Evolutionary conservation across 2,113 vertebrate species (phyloP).

Genomic region (Fregata magnificens): DNA sequence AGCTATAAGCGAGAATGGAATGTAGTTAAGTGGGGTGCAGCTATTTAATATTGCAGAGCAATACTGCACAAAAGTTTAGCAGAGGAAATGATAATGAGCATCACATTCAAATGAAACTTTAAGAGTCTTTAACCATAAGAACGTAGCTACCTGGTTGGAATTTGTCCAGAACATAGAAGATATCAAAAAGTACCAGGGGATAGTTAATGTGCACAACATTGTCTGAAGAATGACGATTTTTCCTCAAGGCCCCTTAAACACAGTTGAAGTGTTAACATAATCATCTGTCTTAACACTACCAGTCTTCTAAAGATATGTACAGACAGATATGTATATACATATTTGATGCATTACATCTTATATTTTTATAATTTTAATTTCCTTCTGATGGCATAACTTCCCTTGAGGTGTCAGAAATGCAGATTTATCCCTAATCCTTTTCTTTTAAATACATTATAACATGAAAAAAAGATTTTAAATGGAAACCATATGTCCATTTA

Average conservation of each 20-base stretch:
- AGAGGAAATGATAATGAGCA: neutral
- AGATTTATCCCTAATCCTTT: constrained; percentile 1
- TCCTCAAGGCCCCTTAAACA: neutral
- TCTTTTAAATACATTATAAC: constrained; percentile 8
- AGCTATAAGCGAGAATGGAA: neutral
- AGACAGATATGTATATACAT: neutral
- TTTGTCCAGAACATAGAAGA: neutral
- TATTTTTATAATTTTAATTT: constrained; percentile 50
- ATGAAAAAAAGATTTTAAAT: neutral
- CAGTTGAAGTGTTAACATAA: neutral
- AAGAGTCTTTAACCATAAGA: neutral
- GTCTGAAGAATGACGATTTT: neutral
- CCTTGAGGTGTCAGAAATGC: constrained; percentile 16
- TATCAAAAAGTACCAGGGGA: neutral
- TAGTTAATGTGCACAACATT: neutral
- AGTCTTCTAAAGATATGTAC: neutral
- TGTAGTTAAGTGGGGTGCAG: neutral
- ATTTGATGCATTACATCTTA: constrained; percentile 29
- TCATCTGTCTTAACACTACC: neutral
- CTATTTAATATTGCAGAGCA: neutral
- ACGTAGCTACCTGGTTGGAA: neutral
- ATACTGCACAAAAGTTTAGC: neutral
- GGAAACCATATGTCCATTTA: neutral
- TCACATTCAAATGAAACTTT: neutral
- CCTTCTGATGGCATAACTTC: constrained; percentile 25